Evolutionary conservation across 2,113 vertebrate species (phyloP), one percentile per base, ranked within the genome.

Genomic region (Bubo bubo): DNA sequence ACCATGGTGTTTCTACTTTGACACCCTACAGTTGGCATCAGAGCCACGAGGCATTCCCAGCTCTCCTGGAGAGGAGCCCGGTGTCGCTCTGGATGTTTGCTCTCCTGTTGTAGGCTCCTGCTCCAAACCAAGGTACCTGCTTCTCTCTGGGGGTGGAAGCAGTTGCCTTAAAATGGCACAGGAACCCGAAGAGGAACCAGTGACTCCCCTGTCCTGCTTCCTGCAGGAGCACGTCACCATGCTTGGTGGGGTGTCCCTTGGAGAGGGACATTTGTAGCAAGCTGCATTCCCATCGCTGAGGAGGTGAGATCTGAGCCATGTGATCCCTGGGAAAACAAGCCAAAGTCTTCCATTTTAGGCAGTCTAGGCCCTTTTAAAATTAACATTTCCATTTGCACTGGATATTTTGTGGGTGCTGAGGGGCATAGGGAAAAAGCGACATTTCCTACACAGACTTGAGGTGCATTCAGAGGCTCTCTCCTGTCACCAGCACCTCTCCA

Each of bases 131-230:
- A 67, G 64, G 26, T 17, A 20, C 24, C 19, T n/a, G 24, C 35
- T 72, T 45, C 70, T 34, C 32, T 49, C 26, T 15, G 23, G 12
- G 21, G 45, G 15, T 59, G 18, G 39, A 34, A 75, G 27, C 4
- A 53, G 30, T 7, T 47, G 6, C 22, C 35, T 56, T 70, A 16
- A 67, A 39, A 16, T 12, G 15, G 35, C 32, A 18, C 4, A 16
- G 17, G 67, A 66, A 37, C 1, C 3, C 1, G 1, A 19, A 50
- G 68, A 37, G 26, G 22, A 52, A 76, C 66, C 1, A 0, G 17
- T 17, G 22, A 39, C 9, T 24, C 28, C 7, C 8, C 7, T 1
- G 1, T 79, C 34, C 9, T 18, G 35, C 41, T 62, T 76, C 45
- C 79, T 58, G 24, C 58, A 41, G 28, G 17, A 60, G 14, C 19